Conservation (phyloP, 2,888 invertebrate genomes). For the Miltochrista miniata region DNA sequence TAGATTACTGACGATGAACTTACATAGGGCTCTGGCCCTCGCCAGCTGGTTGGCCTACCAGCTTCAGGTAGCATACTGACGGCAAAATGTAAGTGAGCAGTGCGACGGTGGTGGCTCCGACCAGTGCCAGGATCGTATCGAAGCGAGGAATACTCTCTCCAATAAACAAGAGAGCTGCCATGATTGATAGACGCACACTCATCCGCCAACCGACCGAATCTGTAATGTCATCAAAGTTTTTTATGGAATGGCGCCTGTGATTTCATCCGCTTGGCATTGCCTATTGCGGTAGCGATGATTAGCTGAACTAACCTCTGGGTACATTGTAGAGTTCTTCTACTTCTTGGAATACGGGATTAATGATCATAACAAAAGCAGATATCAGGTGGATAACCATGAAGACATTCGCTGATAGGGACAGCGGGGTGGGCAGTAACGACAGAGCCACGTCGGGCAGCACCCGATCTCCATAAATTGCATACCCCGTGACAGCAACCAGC, state of each 20-base stretch:
- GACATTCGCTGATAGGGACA: conserved; percentile 83
- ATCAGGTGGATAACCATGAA: conserved; percentile 86
- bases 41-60: conserved; percentile 71
- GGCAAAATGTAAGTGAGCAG: conserved; percentile 88
- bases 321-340: conserved; percentile 86
- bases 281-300: too few relatives aligned
- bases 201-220: conserved; percentile 85
- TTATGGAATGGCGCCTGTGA: neutral
- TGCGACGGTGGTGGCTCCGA: conserved; percentile 88
- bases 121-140: conserved; percentile 86
- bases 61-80: conserved; percentile 85
- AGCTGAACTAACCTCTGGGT: conserved; percentile 76
- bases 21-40: conserved; percentile 58
- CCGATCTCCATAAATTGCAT: conserved; percentile 85
- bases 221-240: conserved; percentile 41
- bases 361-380: conserved; percentile 86
- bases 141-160: conserved; percentile 88
- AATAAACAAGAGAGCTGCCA: conserved; percentile 84
- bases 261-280: neutral
- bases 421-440: conserved; percentile 78
- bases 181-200: conserved; percentile 81
- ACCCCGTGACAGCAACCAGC: conserved; percentile 85
- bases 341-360: conserved; percentile 89
- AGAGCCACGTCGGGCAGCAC: conserved; percentile 85
- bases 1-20: conserved; percentile 25